Conservation (phyloP, 23 tunicate species). For the Phallusia fumigata region DNA sequence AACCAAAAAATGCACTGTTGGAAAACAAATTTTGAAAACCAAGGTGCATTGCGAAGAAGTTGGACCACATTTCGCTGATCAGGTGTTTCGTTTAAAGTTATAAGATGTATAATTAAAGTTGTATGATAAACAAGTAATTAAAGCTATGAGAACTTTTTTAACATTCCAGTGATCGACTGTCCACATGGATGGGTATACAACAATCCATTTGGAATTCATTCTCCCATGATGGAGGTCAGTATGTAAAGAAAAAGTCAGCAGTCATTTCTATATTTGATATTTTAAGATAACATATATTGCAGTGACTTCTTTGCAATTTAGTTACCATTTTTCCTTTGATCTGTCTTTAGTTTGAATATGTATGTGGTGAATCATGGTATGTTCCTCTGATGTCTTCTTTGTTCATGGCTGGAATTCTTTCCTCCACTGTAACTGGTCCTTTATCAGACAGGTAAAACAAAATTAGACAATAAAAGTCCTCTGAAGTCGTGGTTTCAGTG, state of each 20-base stretch:
- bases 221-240: slow-evolving; percentile 8
- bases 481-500: no score
- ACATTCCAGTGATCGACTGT: neutral
- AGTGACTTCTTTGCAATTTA: neutral
- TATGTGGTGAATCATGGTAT: slow-evolving; percentile 10
- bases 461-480: no score
- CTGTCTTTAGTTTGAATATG: neutral
- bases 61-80: no score
- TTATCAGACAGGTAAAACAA: slow-evolving; percentile 1
- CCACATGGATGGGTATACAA: neutral
- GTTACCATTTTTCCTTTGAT: neutral
- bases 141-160: no score
- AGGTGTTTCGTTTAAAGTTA: no score
- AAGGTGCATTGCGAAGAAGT: no score
- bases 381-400: slow-evolving; percentile 5
- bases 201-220: slow-evolving; percentile 6
- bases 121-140: no score
- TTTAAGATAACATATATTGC: no score
- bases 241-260: neutral
- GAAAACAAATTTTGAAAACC: no score
- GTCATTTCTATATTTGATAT: no score
- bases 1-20: no score
- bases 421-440: neutral
- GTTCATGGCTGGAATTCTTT: slow-evolving; percentile 1
- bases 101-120: no score